Conservation (phyloP, 2,797 vertebrate species). For the Danio tinwini region DNA sequence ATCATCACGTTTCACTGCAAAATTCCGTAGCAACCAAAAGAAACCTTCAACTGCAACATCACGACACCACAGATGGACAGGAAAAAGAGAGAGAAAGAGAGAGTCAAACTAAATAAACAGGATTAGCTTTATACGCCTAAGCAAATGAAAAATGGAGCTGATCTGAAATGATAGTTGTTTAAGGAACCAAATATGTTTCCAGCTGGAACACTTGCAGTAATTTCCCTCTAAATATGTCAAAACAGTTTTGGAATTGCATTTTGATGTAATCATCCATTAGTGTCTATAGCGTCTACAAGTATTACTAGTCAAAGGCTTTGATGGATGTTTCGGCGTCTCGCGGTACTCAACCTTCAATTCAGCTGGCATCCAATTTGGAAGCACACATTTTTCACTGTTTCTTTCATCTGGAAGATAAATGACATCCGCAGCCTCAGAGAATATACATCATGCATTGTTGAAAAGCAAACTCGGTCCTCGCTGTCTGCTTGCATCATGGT, state of each 20-base stretch:
- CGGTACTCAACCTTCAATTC: conserved; percentile 12
- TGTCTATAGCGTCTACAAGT: conserved; percentile 14
- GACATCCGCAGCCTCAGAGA: conserved; percentile 36
- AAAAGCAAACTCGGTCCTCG: background rate
- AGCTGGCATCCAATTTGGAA: conserved; percentile 28
- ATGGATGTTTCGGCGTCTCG: conserved; percentile 27
- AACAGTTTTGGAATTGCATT: conserved; percentile 26
- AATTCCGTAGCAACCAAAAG: conserved; percentile 42
- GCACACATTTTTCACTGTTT: conserved; percentile 36
- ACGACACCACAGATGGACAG: conserved; percentile 46
- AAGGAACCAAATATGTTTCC: background rate
- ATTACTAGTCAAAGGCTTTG: conserved; percentile 28
- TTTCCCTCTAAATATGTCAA: conserved; percentile 30
- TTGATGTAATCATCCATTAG: conserved; percentile 41
- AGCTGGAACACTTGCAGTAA: background rate
- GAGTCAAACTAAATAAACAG: conserved; percentile 6
- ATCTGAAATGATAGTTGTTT: conserved; percentile 2
- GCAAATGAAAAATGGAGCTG: conserved; percentile 4
- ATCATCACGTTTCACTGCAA: conserved; percentile 41
- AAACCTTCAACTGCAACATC: conserved; percentile 16
- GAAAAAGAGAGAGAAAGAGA: conserved; percentile 25
- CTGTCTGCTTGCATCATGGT: conserved; percentile 34
- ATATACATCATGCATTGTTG: conserved; percentile 29
- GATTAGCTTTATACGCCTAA: conserved; percentile 6
- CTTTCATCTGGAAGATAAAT: conserved; percentile 50